Conservation (phyloP, 2,888 invertebrate genomes). For the Agriopis leucophaearia region DNA sequence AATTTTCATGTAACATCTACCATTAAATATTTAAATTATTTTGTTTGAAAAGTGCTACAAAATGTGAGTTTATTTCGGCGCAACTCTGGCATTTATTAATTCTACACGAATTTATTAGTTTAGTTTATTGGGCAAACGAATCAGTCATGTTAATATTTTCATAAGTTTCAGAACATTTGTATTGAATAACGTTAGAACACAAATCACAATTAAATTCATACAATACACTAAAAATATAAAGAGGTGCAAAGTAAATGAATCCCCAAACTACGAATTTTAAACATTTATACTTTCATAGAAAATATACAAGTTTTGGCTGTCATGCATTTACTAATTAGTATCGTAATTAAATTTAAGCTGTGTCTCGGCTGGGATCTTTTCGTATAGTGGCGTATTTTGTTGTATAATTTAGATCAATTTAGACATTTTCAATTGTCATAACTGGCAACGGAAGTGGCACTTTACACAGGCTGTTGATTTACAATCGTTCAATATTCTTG, state of each 20-base stretch:
- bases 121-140: conserved; percentile 31
- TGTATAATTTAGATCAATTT: too few species aligned
- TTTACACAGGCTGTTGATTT: too few species aligned
- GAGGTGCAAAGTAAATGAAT: not conserved
- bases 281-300: not conserved
- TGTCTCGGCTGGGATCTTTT: not conserved
- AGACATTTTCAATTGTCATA: too few species aligned
- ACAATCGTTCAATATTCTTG: too few species aligned
- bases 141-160: not conserved
- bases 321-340: not conserved
- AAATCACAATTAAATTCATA: too few species aligned
- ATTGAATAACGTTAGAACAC: not conserved
- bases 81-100: conserved; percentile 34
- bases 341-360: not conserved
- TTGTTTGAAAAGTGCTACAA: not conserved
- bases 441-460: too few species aligned
- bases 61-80: conserved; percentile 26
- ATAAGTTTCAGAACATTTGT: not conserved
- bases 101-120: conserved; percentile 47
- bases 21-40: conserved; percentile 10
- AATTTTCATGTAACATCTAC: conserved; percentile 8
- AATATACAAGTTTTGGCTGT: not conserved
- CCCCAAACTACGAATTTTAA: not conserved
- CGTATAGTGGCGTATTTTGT: not conserved
- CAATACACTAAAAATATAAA: not conserved